Evolutionary conservation across 2,888 invertebrate genomes (phyloP).

Genomic region (Rutpela maculata): DNA sequence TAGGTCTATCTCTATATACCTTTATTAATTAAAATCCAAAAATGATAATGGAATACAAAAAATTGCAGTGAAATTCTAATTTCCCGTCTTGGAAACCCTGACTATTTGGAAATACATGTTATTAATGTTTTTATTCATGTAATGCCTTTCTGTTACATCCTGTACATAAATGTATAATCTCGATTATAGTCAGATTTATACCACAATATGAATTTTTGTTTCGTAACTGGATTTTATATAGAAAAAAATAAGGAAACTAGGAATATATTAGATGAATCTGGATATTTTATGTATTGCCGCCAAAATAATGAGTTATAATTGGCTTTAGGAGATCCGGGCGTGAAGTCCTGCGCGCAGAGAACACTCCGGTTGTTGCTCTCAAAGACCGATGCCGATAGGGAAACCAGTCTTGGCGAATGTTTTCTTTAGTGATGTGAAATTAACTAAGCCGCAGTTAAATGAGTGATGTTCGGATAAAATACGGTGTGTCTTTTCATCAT

Average conservation of each 20-base stretch:
- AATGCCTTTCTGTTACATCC: no score
- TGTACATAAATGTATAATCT: no score
- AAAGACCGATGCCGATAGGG: slow-evolving; percentile 36
- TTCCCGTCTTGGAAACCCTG: no score
- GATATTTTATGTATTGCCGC: slow-evolving; percentile 33
- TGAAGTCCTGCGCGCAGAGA: slow-evolving; percentile 62
- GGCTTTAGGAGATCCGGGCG: slow-evolving; percentile 50
- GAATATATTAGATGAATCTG: not conserved
- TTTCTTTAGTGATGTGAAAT: slow-evolving; percentile 14
- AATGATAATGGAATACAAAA: no score
- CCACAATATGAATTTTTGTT: not conserved
- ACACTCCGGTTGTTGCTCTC: slow-evolving; percentile 54
- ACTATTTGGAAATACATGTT: no score
- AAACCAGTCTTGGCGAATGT: slow-evolving; percentile 38
- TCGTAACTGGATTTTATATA: not conserved
- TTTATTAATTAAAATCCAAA: no score
- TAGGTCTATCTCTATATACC: no score
- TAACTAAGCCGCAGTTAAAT: slow-evolving; percentile 10
- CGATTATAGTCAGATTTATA: no score
- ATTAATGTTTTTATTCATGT: no score
- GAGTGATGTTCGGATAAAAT: slow-evolving; percentile 11
- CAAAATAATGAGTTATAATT: slow-evolving; percentile 14
- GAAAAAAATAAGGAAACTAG: not conserved
- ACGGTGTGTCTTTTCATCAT: not conserved
- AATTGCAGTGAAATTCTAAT: no score